Percentiles rank a stretch among this genome's conserved stretches.
Evolutionary conservation across 1,140 invertebrate species (phyloP).

Genomic region (Psilanteris sp.): DNA sequence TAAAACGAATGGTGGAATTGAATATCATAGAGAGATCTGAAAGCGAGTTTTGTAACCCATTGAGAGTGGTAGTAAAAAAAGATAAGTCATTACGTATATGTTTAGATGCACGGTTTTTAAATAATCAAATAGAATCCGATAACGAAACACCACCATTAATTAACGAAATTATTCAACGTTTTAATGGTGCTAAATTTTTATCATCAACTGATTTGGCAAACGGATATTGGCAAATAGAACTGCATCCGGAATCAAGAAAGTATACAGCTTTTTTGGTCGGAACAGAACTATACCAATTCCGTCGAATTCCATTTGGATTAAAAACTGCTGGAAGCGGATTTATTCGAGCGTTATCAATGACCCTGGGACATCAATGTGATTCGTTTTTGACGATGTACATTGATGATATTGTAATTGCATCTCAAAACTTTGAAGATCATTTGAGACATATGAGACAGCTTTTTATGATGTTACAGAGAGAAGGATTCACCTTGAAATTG

Average conservation of each 20-base stretch:
- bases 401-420: background rate
- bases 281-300: slow-evolving; percentile 7
- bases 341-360: slow-evolving; percentile 1
- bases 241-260: background rate
- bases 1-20: background rate
- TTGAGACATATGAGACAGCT: background rate
- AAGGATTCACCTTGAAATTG: slow-evolving; percentile 1
- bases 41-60: slow-evolving; percentile 1
- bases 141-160: background rate
- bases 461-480: no score
- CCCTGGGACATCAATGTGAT: slow-evolving; percentile 2
- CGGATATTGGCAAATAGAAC: slow-evolving; percentile 8
- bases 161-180: slow-evolving; percentile 5
- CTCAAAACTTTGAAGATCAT: slow-evolving; percentile 1
- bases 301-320: background rate
- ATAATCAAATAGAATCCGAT: slow-evolving; percentile 1
- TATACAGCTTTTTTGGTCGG: slow-evolving; percentile 5
- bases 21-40: background rate
- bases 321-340: slow-evolving; percentile 5
- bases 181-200: background rate
- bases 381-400: slow-evolving; percentile 1
- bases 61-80: background rate
- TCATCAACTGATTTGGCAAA: background rate
- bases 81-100: background rate
- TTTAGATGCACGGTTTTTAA: background rate